phyloP scores from a whole-genome alignment of 2,797 vertebrate species.

The Anableps anableps region DNA sequence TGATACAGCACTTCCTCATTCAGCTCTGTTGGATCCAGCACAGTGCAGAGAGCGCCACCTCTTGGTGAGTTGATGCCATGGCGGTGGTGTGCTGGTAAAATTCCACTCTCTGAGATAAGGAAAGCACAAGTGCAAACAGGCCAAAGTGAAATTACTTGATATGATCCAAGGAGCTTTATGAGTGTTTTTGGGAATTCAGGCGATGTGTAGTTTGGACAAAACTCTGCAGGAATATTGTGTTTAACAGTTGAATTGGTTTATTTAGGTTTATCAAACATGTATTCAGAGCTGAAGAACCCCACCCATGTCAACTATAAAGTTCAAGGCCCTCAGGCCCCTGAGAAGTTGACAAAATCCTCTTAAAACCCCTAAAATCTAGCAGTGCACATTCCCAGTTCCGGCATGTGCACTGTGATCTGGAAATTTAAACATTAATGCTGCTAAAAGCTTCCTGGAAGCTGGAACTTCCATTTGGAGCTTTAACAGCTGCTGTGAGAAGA shows the following conservation, averaged over 20 bases:
- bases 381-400: no score
- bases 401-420: not conserved
- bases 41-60: constrained; percentile 65
- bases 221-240: not conserved
- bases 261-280: not conserved
- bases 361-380: not conserved
- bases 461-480: constrained; percentile 35
- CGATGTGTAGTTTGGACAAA: constrained; percentile 7
- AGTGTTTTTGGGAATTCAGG: constrained; percentile 35
- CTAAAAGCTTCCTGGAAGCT: constrained; percentile 55
- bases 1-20: constrained; percentile 69
- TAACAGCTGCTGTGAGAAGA: constrained; percentile 40
- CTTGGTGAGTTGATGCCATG: not conserved
- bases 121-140: constrained; percentile 35
- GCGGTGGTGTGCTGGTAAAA: constrained; percentile 70
- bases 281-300: constrained; percentile 44
- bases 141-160: constrained; percentile 39
- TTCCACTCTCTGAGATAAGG: constrained; percentile 72
- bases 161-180: constrained; percentile 35
- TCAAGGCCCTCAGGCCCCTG: not conserved
- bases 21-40: constrained; percentile 7
- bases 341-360: constrained; percentile 3
- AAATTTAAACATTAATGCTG: constrained; percentile 56
- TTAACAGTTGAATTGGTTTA: not conserved
- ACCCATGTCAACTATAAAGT: constrained; percentile 42